Evolutionary conservation across 2,888 invertebrate species (phyloP), one percentile per base, ranked within the genome.

Genomic region (Monoplex corrugatus): DNA sequence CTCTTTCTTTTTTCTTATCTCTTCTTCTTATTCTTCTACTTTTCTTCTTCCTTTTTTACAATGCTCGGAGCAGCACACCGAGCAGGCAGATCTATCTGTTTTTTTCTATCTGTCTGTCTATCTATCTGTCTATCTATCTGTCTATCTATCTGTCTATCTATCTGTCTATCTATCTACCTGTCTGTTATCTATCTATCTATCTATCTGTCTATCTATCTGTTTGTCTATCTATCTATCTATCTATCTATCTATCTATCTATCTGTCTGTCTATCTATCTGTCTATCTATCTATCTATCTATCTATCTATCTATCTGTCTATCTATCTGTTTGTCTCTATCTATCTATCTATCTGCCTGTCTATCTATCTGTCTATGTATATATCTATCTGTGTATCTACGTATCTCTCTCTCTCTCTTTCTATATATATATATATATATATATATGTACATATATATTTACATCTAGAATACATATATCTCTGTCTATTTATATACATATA

Each of bases 1-100:
- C 38, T 78, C 38, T 78, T 35, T 78, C 78, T 78, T 78, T 35
- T 78, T n/a, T 68, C 35, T 23, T 78, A 10, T 78, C 78, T 78
- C 35, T 35, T 78, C 40, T 68, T 28, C n/a, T n/a, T 68, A 16
- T 16, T n/a, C 28, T 6, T 68, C 68, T 16, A 16, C 1, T 28
- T 68, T 28, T 16, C 32, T 28, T n/a, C 28, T n/a, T 23, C 28
- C 0, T n/a, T n/a, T n/a, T n/a, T n/a, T n/a, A n/a, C n/a, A n/a
- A n/a, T n/a, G n/a, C n/a, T n/a, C n/a, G n/a, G n/a, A n/a, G n/a
- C n/a, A n/a, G n/a, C n/a, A n/a, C n/a, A n/a, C n/a, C n/a, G n/a
- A n/a, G n/a, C n/a, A n/a, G n/a, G n/a, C n/a, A n/a, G n/a, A n/a
- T n/a, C n/a, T n/a, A n/a, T n/a, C n/a, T 68, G 23, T 28, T n/a